Percentiles rank a stretch among this genome's conserved stretches.
Evolutionary conservation across 2,888 invertebrate species (phyloP).

Genomic region (Melanostoma mellinum): DNA sequence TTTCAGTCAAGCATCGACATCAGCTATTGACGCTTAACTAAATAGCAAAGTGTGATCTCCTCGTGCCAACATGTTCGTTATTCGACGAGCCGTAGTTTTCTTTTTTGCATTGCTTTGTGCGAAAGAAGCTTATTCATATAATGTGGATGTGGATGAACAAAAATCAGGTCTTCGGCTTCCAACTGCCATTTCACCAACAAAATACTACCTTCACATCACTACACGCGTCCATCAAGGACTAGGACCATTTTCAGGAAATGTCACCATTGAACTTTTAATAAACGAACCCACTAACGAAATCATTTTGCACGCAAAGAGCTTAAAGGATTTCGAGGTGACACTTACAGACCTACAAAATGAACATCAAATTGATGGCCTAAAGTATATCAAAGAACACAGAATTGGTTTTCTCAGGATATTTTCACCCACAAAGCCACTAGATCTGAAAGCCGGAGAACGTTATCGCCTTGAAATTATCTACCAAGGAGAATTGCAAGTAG

Average conservation of each 20-base stretch:
- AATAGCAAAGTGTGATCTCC: background rate
- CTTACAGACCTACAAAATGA: slow-evolving; percentile 74
- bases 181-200: slow-evolving; percentile 83
- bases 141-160: background rate
- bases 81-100: background rate
- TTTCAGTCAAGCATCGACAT: background rate
- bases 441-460: slow-evolving; percentile 76
- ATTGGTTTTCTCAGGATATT: slow-evolving; percentile 77
- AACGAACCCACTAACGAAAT: slow-evolving; percentile 78
- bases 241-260: slow-evolving; percentile 77
- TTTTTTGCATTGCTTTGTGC: too few relatives aligned
- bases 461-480: slow-evolving; percentile 83
- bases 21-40: background rate
- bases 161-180: slow-evolving; percentile 82
- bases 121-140: too few relatives aligned
- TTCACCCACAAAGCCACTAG: slow-evolving; percentile 68
- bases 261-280: slow-evolving; percentile 78
- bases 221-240: slow-evolving; percentile 77
- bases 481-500: slow-evolving; percentile 83
- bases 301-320: slow-evolving; percentile 78
- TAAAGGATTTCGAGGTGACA: slow-evolving; percentile 76
- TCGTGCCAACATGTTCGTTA: slow-evolving; percentile 2
- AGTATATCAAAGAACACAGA: slow-evolving; percentile 74
- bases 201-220: slow-evolving; percentile 82
- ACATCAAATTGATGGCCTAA: slow-evolving; percentile 75